These are phyloP conservation scores for Phrixothrix hirtus DNA, from an alignment of 2,888 invertebrate species.

Conservation along the genomic window DNA sequence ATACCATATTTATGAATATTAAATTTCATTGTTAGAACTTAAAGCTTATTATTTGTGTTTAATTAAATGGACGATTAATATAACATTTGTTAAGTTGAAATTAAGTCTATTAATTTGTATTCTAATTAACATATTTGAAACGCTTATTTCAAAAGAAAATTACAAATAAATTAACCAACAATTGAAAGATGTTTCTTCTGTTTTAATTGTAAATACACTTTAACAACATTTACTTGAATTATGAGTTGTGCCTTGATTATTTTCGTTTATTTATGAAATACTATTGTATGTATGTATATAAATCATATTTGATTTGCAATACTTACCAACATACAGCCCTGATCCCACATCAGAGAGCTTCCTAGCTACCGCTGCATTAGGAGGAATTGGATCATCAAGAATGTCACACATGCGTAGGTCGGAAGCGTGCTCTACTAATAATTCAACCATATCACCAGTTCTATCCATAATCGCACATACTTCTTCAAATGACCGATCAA, in stretches of 20 bases:
- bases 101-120: too few species aligned
- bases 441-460: constrained; percentile 82
- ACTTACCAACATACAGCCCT: constrained; percentile 66
- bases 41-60: too few species aligned
- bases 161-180: neutral
- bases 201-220: neutral
- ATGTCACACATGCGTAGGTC: constrained; percentile 73
- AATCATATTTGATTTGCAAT: neutral
- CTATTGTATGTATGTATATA: neutral
- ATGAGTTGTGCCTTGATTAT: too few species aligned
- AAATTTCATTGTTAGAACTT: too few species aligned
- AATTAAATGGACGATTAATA: too few species aligned
- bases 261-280: neutral
- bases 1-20: too few species aligned
- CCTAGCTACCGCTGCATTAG: constrained; percentile 46
- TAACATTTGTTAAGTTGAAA: too few species aligned
- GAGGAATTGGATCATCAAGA: constrained; percentile 66
- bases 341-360: constrained; percentile 57
- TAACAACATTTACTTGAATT: too few species aligned
- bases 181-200: neutral
- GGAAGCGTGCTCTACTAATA: constrained; percentile 81
- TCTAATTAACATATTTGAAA: too few species aligned
- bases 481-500: constrained; percentile 92
- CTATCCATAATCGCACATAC: constrained; percentile 88
- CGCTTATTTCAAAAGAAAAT: neutral